phyloP scores from a whole-genome alignment of 1,140 invertebrate genomes.

The Asobara japonica region DNA sequence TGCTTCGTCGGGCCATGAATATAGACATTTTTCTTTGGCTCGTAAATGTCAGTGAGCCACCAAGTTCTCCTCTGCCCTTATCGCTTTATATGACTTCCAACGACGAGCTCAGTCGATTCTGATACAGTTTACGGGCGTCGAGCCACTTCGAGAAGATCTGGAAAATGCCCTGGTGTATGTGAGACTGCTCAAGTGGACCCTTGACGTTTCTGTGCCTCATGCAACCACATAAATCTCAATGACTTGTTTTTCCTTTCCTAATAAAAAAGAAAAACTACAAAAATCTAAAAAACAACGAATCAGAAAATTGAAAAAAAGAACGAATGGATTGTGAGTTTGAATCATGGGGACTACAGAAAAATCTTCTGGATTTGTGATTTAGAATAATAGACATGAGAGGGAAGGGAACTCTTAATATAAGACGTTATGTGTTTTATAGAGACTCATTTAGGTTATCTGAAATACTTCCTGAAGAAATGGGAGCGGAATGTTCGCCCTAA shows the following conservation, averaged over 20 bases:
- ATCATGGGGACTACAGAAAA: too few species aligned
- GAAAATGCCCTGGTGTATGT: background rate
- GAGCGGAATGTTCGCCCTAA: too few species aligned
- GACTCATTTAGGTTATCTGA: too few species aligned
- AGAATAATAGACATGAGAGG: too few species aligned
- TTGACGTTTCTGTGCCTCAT: background rate
- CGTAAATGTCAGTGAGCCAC: slow-evolving; percentile 10
- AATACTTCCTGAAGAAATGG: too few species aligned
- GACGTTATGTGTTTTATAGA: too few species aligned
- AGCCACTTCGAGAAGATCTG: background rate
- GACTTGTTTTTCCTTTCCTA: background rate
- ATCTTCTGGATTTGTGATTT: too few species aligned
- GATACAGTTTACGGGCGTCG: slow-evolving; percentile 10
- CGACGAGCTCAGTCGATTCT: background rate
- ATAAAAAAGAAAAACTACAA: background rate
- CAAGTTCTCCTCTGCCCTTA: background rate
- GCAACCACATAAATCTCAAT: slow-evolving; percentile 2
- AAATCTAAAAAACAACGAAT: background rate
- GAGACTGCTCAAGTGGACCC: background rate
- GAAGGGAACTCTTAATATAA: too few species aligned
- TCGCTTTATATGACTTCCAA: background rate
- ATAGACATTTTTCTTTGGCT: background rate
- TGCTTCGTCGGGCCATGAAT: background rate
- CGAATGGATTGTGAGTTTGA: too few species aligned
- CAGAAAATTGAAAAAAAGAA: too few species aligned